Conservation (phyloP, 2,797 vertebrate species). For the Pipistrellus pipistrellus region DNA sequence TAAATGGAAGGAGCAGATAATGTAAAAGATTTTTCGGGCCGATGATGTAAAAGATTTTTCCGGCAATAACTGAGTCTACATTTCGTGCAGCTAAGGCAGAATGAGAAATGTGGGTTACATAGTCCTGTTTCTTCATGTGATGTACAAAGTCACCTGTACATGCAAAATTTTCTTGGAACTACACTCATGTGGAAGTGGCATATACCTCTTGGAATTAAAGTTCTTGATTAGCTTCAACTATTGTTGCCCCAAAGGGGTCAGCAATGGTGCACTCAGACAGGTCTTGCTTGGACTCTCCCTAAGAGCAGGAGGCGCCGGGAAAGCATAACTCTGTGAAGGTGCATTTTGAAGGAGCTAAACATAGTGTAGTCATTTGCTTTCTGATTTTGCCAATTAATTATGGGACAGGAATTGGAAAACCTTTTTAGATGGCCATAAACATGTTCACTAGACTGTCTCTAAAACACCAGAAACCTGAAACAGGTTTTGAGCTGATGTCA, state of each 20-base stretch:
- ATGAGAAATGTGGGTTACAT: background rate
- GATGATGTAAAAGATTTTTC: background rate
- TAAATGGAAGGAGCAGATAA: background rate
- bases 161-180: background rate
- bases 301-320: background rate
- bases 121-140: background rate
- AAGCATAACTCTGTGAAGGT: background rate
- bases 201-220: background rate
- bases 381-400: constrained; percentile 36
- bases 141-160: background rate
- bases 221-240: background rate
- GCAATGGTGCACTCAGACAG: background rate
- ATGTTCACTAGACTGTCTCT: background rate
- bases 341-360: constrained; percentile 18
- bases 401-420: background rate
- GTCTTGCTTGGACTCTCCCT: background rate
- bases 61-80: background rate
- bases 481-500: background rate
- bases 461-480: constrained; percentile 3
- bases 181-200: background rate
- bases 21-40: too few species aligned
- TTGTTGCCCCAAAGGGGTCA: background rate
- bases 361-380: constrained; percentile 34
- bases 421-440: background rate
- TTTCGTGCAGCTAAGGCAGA: constrained; percentile 32